These are phyloP conservation scores for Mastigias papua DNA, from an alignment of 30 jellyfish, hydroid and myxozoan genomes.

Conservation along the genomic window DNA sequence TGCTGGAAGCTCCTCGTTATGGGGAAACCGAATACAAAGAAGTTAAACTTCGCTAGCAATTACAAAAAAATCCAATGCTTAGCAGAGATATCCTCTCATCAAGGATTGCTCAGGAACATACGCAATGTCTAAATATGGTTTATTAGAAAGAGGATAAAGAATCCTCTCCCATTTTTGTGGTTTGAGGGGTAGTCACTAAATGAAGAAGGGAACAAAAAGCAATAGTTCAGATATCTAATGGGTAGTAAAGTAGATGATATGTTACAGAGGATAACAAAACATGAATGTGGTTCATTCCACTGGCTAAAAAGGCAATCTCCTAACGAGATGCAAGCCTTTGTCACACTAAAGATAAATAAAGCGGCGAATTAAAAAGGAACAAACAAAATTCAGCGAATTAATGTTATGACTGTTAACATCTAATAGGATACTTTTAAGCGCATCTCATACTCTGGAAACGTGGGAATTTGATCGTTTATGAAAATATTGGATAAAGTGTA, in stretches of 20 bases:
- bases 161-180: too few species aligned
- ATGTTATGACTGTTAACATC: slow-evolving; percentile 2
- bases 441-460: slow-evolving; percentile 8
- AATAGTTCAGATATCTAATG: neutral
- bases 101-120: too few species aligned
- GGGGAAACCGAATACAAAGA: too few species aligned
- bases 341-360: neutral
- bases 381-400: neutral
- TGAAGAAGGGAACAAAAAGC: too few species aligned
- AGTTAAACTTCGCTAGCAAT: too few species aligned
- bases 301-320: neutral
- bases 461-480: neutral
- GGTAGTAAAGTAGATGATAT: neutral
- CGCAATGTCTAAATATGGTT: too few species aligned
- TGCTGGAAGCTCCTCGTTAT: too few species aligned
- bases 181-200: too few species aligned
- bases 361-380: slow-evolving; percentile 1
- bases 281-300: neutral
- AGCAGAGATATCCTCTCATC: too few species aligned
- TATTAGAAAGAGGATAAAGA: too few species aligned
- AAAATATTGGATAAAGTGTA: too few species aligned
- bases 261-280: neutral
- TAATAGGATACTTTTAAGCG: slow-evolving; percentile 13
- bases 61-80: too few species aligned
- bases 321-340: slow-evolving; percentile 8